A percentile compares a stretch with the other conserved stretches of the same genome.
Evolutionary conservation across 2,797 vertebrate genomes (phyloP).

Genomic region (Masticophis lateralis): DNA sequence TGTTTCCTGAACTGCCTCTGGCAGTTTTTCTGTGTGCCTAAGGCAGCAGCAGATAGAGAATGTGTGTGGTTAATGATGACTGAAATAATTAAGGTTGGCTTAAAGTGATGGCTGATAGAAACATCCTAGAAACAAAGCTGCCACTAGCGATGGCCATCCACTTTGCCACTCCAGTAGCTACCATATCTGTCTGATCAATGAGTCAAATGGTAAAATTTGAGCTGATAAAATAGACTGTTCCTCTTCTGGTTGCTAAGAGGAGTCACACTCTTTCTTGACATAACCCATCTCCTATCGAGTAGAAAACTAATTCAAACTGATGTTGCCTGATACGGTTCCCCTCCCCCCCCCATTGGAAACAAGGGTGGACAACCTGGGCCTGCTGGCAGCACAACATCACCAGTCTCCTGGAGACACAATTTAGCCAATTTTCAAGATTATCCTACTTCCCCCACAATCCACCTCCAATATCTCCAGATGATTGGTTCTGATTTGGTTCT

Average conservation of each 20-base stretch:
- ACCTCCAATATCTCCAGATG: background rate
- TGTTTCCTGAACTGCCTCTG: constrained; percentile 22
- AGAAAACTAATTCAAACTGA: background rate
- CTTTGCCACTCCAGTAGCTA: background rate
- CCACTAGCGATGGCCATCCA: background rate
- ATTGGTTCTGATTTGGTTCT: too few relatives aligned
- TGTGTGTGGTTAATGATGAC: background rate
- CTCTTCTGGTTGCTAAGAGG: background rate
- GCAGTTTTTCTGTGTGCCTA: background rate
- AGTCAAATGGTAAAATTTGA: background rate
- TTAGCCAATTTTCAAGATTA: background rate
- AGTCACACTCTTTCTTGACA: background rate
- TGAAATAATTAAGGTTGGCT: constrained; percentile 2
- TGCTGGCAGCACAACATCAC: background rate
- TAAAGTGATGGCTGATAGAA: background rate
- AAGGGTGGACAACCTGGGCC: background rate
- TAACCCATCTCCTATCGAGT: background rate
- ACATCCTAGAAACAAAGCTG: background rate
- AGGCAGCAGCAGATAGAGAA: background rate
- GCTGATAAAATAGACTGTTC: background rate
- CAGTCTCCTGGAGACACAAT: background rate
- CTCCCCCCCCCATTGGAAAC: background rate
- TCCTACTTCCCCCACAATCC: background rate
- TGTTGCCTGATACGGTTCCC: background rate
- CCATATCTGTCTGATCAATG: background rate